A percentile compares a stretch with the other conserved stretches of the same genome.
phyloP scores from a whole-genome alignment of 2,888 invertebrate genomes.

The Crocallis elinguaria region DNA sequence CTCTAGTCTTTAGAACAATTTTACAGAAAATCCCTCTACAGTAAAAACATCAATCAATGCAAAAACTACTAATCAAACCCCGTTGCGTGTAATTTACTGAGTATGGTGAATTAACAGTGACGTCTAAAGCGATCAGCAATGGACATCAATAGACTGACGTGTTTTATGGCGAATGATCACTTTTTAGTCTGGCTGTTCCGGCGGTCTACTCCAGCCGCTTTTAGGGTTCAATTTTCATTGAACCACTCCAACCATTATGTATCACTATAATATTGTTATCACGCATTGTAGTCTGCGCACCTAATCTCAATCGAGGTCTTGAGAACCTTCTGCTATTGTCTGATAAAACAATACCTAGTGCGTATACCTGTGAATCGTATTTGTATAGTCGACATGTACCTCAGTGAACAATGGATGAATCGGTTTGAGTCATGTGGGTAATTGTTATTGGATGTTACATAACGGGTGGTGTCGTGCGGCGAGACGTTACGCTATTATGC shows the following conservation, averaged over 20 bases:
- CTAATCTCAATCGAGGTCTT: constrained; percentile 37
- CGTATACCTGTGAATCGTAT: constrained; percentile 25
- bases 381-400: constrained; percentile 15
- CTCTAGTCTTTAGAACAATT: no score
- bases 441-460: constrained; percentile 61
- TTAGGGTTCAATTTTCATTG: constrained; percentile 28
- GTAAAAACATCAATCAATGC: no score
- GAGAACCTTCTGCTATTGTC: constrained; percentile 38
- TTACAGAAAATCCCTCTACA: no score
- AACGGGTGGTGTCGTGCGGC: constrained; percentile 44
- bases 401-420: constrained; percentile 39
- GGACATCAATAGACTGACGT: background rate
- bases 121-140: no score
- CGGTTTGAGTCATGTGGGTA: constrained; percentile 43
- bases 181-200: background rate
- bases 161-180: no score
- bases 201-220: background rate
- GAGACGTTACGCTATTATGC: constrained; percentile 47
- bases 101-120: background rate
- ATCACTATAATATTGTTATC: constrained; percentile 37
- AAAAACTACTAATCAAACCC: no score
- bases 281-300: constrained; percentile 37
- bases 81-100: no score
- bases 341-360: constrained; percentile 36
- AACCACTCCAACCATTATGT: constrained; percentile 23